Conservation (phyloP, 2,888 invertebrate species). For the Molorchus minor region DNA sequence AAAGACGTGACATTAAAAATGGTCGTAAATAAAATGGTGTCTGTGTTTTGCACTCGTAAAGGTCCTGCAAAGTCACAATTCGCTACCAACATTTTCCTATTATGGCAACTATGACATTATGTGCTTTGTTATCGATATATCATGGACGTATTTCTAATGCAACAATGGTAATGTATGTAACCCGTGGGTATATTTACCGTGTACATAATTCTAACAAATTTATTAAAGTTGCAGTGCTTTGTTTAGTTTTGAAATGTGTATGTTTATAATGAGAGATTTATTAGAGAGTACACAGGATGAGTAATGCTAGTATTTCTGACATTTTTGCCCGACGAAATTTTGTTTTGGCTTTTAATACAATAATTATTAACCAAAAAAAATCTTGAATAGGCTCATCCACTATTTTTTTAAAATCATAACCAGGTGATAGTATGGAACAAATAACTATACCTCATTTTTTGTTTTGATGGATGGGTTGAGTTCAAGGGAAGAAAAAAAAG, state of each 20-base stretch:
- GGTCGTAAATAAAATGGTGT: constrained; percentile 24
- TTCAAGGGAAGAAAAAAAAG: no score
- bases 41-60: constrained; percentile 22
- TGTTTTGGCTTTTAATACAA: no score
- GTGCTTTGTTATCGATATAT: constrained; percentile 38
- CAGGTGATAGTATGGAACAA: no score
- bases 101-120: constrained; percentile 43
- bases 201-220: constrained; percentile 1
- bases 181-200: constrained; percentile 19
- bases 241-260: not conserved
- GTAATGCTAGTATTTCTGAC: not conserved
- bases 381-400: no score
- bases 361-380: no score
- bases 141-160: constrained; percentile 35
- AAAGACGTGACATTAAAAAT: constrained; percentile 29
- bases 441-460: no score
- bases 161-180: constrained; percentile 36
- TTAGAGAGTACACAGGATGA: not conserved
- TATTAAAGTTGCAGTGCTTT: not conserved
- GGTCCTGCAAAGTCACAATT: constrained; percentile 28
- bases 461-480: no score
- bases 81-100: constrained; percentile 37
- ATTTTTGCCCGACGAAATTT: no score
- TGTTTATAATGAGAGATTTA: not conserved
- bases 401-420: no score